Evolutionary conservation across 2,113 vertebrate species (phyloP), one percentile per base, ranked within the genome.

Genomic region (Mus spicilegus): DNA sequence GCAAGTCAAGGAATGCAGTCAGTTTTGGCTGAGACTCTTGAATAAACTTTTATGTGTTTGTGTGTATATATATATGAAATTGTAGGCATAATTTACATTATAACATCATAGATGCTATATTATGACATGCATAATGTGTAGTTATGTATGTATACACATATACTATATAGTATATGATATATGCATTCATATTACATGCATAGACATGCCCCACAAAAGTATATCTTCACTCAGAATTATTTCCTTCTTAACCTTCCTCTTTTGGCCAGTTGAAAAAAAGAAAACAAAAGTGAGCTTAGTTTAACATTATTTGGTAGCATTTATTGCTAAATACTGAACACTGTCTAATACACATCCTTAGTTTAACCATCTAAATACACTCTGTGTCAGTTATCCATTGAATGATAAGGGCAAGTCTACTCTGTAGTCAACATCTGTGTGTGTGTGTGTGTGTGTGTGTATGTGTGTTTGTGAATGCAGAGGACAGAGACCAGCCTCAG

Each of bases 1-100:
- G 97, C 80, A 84, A 93, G 91, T 85, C 36, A 97, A 98, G 96
- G 92, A 97, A 97, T 96, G 85, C 42, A 39, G 42, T 61, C 46
- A 30, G 51, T 72, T 97, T 97, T 91, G 84, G 5, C 54, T 95
- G 75, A 91, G 94, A 51, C 75, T 76, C 95, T 90, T 82, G 73
- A 89, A 89, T 84, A 75, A 91, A n/a, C 24, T 72, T 94, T 61
- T 67, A 80, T 90, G 17, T 58, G 5, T 54, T 3, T 90, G 26
- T 33, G 70, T 73, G n/a, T 39, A 0, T 39, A 11, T 73, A n/a
- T n/a, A 42, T 49, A 10, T 90, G 58, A 65, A 30, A 58, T 70
- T 88, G 5, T n/a, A 65, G 51, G 61, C 5, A 69, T 46, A 77
- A 49, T 24, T 89, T 69, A 3, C 61, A 91, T 87, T 91, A 61